Conservation (phyloP, 2,113 vertebrate species). For the Benitochromis conjunctus region DNA sequence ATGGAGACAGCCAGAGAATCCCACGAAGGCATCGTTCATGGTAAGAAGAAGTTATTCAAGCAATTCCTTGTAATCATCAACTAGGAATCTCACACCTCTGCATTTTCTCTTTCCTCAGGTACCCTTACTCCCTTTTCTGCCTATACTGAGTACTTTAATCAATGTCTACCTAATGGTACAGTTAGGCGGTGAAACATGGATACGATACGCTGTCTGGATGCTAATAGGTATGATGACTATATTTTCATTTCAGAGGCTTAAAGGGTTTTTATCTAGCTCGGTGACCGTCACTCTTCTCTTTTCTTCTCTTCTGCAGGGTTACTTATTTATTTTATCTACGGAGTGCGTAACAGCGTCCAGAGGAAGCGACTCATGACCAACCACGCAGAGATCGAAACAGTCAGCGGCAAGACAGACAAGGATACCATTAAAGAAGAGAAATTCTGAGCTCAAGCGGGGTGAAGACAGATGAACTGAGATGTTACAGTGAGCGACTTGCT, state of each 20-base stretch:
- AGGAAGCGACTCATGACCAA: not conserved
- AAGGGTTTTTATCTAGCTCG: not conserved
- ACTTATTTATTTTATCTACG: constrained; percentile 82
- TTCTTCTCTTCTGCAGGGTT: constrained; percentile 65
- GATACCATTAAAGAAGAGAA: constrained; percentile 30
- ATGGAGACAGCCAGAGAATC: constrained; percentile 81
- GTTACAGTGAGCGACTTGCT: constrained; percentile 32
- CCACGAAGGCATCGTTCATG: constrained; percentile 77
- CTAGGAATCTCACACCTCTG: not conserved
- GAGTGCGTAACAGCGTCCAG: constrained; percentile 75
- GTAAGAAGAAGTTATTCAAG: constrained; percentile 39
- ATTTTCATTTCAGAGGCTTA: not conserved
- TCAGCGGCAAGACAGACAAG: constrained; percentile 27
- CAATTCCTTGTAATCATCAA: not conserved
- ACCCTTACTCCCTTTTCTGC: constrained; percentile 79
- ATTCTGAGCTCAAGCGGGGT: constrained; percentile 23
- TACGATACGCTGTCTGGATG: constrained; percentile 82
- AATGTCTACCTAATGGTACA: constrained; percentile 80
- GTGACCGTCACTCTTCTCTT: not conserved
- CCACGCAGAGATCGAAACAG: constrained; percentile 7
- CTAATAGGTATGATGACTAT: constrained; percentile 67
- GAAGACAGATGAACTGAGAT: not conserved
- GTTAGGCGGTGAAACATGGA: constrained; percentile 74
- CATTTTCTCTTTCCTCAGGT: constrained; percentile 63
- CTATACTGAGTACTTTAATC: constrained; percentile 74